Evolutionary conservation across 2,797 vertebrate species (phyloP).

Genomic region (Steatocranus sp.): DNA sequence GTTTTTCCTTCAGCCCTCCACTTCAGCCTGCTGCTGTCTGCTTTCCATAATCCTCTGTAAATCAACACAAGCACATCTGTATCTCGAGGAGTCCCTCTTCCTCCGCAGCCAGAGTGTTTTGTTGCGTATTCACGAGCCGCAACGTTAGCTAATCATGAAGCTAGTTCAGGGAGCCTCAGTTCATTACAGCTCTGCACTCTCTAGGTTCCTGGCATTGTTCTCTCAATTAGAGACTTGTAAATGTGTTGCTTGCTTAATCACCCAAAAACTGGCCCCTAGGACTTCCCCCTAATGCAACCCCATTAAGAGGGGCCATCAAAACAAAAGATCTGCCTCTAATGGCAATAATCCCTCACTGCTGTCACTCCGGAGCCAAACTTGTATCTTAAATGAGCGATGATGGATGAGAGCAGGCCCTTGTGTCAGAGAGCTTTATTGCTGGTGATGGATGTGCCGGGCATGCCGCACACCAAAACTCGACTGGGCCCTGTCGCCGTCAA

Average conservation of each 20-base stretch:
- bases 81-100: background rate
- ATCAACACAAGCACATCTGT: background rate
- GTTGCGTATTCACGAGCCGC: constrained; percentile 7
- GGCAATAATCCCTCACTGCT: constrained; percentile 73
- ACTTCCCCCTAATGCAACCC: constrained; percentile 72
- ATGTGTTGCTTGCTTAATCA: constrained; percentile 81
- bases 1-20: background rate
- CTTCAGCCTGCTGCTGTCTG: background rate
- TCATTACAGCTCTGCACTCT: constrained; percentile 65
- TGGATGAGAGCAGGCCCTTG: constrained; percentile 53
- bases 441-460: constrained; percentile 50
- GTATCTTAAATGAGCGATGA: constrained; percentile 74
- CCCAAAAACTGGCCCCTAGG: constrained; percentile 74
- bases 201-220: constrained; percentile 68
- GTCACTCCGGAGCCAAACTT: constrained; percentile 65
- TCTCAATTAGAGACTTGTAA: constrained; percentile 80
- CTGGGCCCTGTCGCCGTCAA: constrained; percentile 13
- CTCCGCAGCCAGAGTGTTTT: background rate
- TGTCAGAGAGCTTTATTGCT: constrained; percentile 61
- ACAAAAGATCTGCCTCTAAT: constrained; percentile 77
- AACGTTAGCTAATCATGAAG: constrained; percentile 45
- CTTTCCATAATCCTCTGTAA: background rate
- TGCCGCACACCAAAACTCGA: constrained; percentile 17
- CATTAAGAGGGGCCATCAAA: constrained; percentile 78
- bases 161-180: constrained; percentile 59